phyloP scores from a whole-genome alignment of 2,888 invertebrate species.

The Uropetala carovei region DNA sequence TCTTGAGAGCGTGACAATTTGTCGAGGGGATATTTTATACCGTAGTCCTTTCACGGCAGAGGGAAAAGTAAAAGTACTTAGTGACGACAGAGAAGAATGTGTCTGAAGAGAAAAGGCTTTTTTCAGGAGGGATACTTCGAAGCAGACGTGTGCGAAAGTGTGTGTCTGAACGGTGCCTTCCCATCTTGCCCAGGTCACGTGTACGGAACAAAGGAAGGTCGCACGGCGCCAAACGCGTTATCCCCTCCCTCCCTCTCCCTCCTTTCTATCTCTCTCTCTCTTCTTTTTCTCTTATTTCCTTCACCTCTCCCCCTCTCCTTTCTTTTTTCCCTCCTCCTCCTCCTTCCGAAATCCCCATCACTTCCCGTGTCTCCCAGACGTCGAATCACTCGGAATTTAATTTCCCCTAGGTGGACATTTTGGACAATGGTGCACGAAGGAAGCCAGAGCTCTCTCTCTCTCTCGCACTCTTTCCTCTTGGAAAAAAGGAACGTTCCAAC shows the following conservation, averaged over 20 bases:
- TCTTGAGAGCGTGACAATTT: too few relatives aligned
- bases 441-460: neutral
- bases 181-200: slow-evolving; percentile 11
- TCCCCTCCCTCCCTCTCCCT: neutral
- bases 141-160: neutral
- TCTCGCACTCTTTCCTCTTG: neutral
- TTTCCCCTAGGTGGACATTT: slow-evolving; percentile 9
- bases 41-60: too few relatives aligned
- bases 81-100: too few relatives aligned
- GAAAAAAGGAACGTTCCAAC: neutral
- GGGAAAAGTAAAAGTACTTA: too few relatives aligned
- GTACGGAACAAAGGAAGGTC: neutral
- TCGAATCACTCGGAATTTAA: slow-evolving; percentile 24
- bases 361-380: neutral
- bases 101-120: neutral
- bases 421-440: slow-evolving; percentile 1
- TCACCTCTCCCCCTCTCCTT: slow-evolving; percentile 1
- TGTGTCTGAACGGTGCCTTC: neutral
- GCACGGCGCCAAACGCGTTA: neutral
- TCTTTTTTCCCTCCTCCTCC: neutral
- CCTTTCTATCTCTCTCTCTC: neutral
- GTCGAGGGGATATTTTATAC: too few relatives aligned
- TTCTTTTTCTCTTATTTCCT: neutral
- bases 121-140: neutral
- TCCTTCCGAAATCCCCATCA: neutral